A percentile compares a stretch with the other conserved stretches of the same genome.
Conservation (phyloP, 2,888 invertebrate species). For the Scrobipalpa atriplicella region DNA sequence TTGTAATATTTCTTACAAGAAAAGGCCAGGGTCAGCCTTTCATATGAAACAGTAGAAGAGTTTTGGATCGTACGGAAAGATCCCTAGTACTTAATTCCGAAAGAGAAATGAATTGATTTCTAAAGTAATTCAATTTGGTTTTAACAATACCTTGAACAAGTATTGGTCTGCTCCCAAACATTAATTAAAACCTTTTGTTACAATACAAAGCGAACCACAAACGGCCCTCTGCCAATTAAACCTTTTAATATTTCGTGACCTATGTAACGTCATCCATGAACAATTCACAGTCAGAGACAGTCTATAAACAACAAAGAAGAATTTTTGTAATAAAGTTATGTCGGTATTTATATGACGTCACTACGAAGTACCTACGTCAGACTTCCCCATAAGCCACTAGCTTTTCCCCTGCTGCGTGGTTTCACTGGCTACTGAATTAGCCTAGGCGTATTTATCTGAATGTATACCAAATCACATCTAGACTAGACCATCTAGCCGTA, state of each 20-base stretch:
- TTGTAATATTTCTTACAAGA: background rate
- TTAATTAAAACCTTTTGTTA: conserved; percentile 10
- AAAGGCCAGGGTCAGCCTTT: background rate
- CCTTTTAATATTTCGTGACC: conserved; percentile 44
- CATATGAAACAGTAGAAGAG: background rate
- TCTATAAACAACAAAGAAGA: background rate
- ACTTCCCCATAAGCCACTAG: too few species aligned
- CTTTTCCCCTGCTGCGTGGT: too few species aligned
- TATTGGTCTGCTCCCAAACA: background rate
- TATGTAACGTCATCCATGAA: conserved; percentile 42
- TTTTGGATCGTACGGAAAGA: background rate
- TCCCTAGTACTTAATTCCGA: background rate
- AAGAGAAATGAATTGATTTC: background rate
- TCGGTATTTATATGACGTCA: too few species aligned
- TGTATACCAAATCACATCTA: too few species aligned
- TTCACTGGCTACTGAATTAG: too few species aligned
- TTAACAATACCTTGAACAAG: background rate
- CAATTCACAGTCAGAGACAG: conserved; percentile 37
- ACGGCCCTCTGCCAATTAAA: conserved; percentile 41
- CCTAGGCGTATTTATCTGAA: too few species aligned
- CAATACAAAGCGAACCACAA: conserved; percentile 23
- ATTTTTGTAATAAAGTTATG: too few species aligned
- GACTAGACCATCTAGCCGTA: too few species aligned
- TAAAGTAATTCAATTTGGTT: background rate
- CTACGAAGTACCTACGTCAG: too few species aligned